Evolutionary conservation across 2,113 vertebrate species (phyloP), one percentile per base, ranked within the genome.

Genomic region (Falco punctatus): DNA sequence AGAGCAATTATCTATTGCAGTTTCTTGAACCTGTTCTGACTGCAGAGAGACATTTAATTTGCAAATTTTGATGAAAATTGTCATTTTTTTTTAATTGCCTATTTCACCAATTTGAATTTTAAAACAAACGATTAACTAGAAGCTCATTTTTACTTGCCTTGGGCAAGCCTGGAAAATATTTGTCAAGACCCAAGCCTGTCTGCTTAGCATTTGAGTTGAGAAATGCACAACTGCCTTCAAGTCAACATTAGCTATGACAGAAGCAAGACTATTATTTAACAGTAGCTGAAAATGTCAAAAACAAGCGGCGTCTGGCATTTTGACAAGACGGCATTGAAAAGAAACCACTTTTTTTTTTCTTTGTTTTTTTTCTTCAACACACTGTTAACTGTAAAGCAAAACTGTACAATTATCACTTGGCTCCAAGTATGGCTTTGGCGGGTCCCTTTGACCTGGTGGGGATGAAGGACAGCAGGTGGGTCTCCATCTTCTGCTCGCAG

Each of bases 191-290:
- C 74, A 83, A 88, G 93, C 95, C 96, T 98, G 83, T 49, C 88
- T 97, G 81, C 94, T 95, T 97, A 97, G 93, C 90, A 92, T 96
- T 97, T 70, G 91, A 96, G 96, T 96, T 97, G 96, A 98, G 96
- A 98, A 98, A 98, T 97, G 97, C 96, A 97, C 96, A 97, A 98
- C 91, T 95, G 93, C 96, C 97, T 98, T 97, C 97, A 97, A 98
- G 97, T 98, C 93, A 98, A 97, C 97, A 97, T 98, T 97, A 97
- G 94, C 95, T 95, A 90, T 98, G 97, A 98, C 98, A 98, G 98
- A 98, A 97, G 97, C 97, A 97, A 98, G 97, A 98, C 96, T 97
- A 97, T 98, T 98, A 98, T 98, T 98, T 98, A 98, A 98, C 95
- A 96, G 97, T 93, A 96, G 90, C 96, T 98, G 96, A 94, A 97